These are phyloP conservation scores for Chionodraco myersi DNA, from an alignment of 2,113 vertebrate species.

Conservation along the genomic window DNA sequence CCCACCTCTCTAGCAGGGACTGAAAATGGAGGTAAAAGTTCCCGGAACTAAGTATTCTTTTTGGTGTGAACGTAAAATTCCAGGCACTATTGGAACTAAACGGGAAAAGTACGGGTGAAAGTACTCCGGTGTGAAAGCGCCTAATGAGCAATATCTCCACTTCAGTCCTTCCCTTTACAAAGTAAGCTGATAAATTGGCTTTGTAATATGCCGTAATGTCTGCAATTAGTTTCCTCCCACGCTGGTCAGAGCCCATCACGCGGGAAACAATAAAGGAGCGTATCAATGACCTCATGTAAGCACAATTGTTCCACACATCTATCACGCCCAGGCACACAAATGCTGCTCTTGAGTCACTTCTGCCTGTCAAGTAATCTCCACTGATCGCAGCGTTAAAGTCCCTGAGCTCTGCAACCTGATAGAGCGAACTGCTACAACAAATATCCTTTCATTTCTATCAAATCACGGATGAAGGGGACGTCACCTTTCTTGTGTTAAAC, in stretches of 20 bases:
- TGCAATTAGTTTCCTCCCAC: conserved; percentile 52
- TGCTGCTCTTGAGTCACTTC: conserved; percentile 60
- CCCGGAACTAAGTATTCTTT: too few relatives aligned
- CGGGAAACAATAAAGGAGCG: conserved; percentile 32
- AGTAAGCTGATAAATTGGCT: conserved; percentile 41
- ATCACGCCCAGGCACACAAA: conserved; percentile 36
- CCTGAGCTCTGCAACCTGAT: conserved; percentile 43
- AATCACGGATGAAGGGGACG: conserved; percentile 29
- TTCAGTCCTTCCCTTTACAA: not conserved
- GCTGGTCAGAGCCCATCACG: conserved; percentile 31
- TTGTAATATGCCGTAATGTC: conserved; percentile 42
- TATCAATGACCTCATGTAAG: conserved; percentile 46
- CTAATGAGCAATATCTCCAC: not conserved
- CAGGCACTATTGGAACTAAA: too few relatives aligned
- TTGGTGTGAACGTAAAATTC: too few relatives aligned
- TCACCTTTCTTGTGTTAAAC: conserved; percentile 8
- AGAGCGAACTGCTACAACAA: conserved; percentile 15
- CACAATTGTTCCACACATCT: conserved; percentile 47
- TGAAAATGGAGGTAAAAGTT: too few relatives aligned
- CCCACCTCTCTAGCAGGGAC: too few relatives aligned
- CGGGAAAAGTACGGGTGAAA: too few relatives aligned
- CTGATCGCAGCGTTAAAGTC: conserved; percentile 30
- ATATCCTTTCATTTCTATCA: not conserved
- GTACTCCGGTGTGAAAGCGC: too few relatives aligned
- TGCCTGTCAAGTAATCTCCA: conserved; percentile 53